Base-by-base conservation (phyloP, 1,140 invertebrate genomes). In the Agrypnia vestita region DNA sequence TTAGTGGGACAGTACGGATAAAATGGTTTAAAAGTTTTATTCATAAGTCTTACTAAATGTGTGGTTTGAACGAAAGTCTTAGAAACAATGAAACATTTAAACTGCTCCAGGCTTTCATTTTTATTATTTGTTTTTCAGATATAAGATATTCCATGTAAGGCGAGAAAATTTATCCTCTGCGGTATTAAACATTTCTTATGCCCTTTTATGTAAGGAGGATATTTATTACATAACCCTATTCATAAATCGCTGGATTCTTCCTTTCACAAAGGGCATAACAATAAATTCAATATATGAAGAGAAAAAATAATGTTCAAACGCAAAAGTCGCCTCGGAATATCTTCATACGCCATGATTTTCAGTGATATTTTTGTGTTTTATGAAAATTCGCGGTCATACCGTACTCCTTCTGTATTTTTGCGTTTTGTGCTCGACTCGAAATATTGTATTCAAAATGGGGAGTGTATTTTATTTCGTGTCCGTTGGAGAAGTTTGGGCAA, bases 101-200 rank as follows among this genome's bases (percentile, higher is more conserved):
- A 56, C 53, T 17, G 0, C n/a, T 15, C n/a, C 13, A 13, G 13
- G 15, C n/a, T 17, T 56, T 19, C 15, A 15, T 56, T 17, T 56
- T n/a, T 56, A 17, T 15, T 56, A 19, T 56, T 56, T 56, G 53
- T 56, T 56, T 17, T 56, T 19, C 15, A 17, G 53, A 56, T 56
- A 13, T 19, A 56, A 17, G n/a, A 56, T 56, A 35, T 35, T 35
- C 25, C 25, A 6, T 35, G 15, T 56, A 15, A 56, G n/a, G 53
- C 53, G 53, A 56, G 53, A 56, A 56, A 56, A 17, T 35, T 64
- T 13, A 11, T 9, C 35, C 61, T 64, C 25, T 35, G 25, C 61
- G 61, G 61, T 64, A 64, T 64, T 64, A 64, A 64, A 64, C 25
- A 64, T 64, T 35, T 64, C 61, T 64, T 43, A 64, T 64, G 61